phyloP scores from a whole-genome alignment of 2,888 invertebrate species.

The Silvanus unidentatus region DNA sequence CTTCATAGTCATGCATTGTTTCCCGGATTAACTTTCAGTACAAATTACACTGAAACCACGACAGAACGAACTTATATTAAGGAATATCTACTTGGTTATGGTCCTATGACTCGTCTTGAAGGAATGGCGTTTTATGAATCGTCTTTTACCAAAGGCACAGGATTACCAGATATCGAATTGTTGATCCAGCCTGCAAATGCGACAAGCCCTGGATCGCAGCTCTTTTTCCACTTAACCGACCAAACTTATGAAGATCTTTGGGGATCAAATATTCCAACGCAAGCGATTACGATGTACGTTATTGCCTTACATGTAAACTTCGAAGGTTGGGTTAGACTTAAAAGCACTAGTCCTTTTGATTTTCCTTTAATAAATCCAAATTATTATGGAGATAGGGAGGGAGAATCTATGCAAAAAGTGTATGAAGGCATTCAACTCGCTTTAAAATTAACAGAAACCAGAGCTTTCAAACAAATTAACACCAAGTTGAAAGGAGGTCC shows the following conservation, averaged over 20 bases:
- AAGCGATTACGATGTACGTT: too few species aligned
- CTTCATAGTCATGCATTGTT: constrained; percentile 71
- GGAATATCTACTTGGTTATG: constrained; percentile 18
- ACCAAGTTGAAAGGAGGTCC: constrained; percentile 35
- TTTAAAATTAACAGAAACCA: constrained; percentile 45
- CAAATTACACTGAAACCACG: constrained; percentile 45
- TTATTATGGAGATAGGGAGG: constrained; percentile 53
- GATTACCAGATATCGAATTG: constrained; percentile 29
- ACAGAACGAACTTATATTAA: constrained; percentile 8
- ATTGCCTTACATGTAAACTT: constrained; percentile 19
- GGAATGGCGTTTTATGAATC: constrained; percentile 27
- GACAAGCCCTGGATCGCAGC: constrained; percentile 18
- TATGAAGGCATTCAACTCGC: constrained; percentile 49
- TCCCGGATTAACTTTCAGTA: constrained; percentile 61
- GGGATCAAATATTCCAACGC: constrained; percentile 30
- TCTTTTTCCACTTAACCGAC: too few species aligned
- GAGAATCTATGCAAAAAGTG: constrained; percentile 47
- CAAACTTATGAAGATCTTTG: constrained; percentile 37
- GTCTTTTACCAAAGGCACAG: constrained; percentile 19
- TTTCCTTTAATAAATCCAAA: constrained; percentile 58
- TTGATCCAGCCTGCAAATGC: constrained; percentile 49
- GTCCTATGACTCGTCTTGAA: constrained; percentile 24
- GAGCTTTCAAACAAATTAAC: constrained; percentile 49
- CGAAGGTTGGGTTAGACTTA: constrained; percentile 17
- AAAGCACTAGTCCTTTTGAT: constrained; percentile 17